Evolutionary conservation across 2,113 vertebrate genomes (phyloP).

Genomic region (Gymnarchus niloticus): DNA sequence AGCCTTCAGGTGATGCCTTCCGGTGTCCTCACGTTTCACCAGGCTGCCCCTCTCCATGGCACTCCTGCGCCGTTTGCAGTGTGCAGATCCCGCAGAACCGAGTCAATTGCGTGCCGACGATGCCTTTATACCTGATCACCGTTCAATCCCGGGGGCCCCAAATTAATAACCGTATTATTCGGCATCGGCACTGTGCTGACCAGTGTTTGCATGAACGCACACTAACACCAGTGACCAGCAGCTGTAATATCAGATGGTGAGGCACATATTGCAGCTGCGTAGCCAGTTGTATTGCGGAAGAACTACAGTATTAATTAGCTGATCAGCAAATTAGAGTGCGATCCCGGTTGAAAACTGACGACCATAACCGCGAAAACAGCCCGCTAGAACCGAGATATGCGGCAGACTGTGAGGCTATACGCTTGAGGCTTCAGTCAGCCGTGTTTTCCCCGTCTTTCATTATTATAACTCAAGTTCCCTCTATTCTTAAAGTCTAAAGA

Average conservation of each 20-base stretch:
- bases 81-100: background rate
- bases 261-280: background rate
- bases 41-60: background rate
- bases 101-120: background rate
- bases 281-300: background rate
- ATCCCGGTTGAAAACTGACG: background rate
- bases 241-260: background rate
- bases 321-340: background rate
- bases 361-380: background rate
- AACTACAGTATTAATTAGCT: background rate
- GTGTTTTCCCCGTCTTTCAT: no score
- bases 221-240: background rate
- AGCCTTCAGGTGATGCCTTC: constrained; percentile 33
- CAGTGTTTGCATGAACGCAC: background rate
- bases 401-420: no score
- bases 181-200: background rate
- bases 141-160: background rate
- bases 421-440: no score
- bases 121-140: background rate
- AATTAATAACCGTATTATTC: background rate
- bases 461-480: no score
- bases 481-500: no score
- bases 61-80: constrained; percentile 44
- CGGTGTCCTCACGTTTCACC: constrained; percentile 8
- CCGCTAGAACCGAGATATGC: no score